phyloP scores from a whole-genome alignment of 92 coral and sea anemone species.

The Zoanthus solanderi region DNA sequence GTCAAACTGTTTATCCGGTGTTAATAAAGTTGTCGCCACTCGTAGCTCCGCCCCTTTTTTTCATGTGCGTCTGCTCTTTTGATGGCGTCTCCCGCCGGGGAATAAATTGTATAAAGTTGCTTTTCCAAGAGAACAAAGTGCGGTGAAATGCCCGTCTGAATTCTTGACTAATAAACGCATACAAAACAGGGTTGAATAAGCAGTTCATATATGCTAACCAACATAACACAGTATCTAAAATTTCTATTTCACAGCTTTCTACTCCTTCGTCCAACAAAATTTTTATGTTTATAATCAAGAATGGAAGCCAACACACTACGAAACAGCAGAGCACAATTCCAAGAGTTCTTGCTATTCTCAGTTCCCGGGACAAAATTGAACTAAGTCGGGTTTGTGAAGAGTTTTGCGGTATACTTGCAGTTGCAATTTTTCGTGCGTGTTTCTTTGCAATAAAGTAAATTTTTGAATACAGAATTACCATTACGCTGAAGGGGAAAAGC shows the following conservation, averaged over 20 bases:
- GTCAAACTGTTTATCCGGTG: too few relatives aligned
- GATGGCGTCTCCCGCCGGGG: conserved; percentile 23
- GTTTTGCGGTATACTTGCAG: conserved; percentile 38
- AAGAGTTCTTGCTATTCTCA: conserved; percentile 80
- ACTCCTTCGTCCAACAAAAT: conserved; percentile 70
- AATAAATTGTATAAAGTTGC: neutral
- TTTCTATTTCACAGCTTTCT: conserved; percentile 70
- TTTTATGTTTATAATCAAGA: conserved; percentile 75
- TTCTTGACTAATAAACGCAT: conserved; percentile 68
- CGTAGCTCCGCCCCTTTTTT: neutral
- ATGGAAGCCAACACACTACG: conserved; percentile 91
- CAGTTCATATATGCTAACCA: conserved; percentile 86
- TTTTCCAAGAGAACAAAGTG: conserved; percentile 43
- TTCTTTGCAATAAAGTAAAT: conserved; percentile 77
- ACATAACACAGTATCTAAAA: conserved; percentile 76
- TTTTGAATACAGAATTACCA: conserved; percentile 76
- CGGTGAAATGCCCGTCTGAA: conserved; percentile 79
- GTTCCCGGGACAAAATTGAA: conserved; percentile 75
- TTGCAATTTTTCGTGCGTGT: conserved; percentile 77
- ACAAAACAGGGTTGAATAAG: conserved; percentile 72
- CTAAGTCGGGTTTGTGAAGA: conserved; percentile 40
- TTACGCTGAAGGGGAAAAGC: conserved; percentile 70
- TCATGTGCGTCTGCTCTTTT: neutral
- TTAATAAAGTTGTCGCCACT: neutral
- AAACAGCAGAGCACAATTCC: conserved; percentile 84